These are phyloP conservation scores for Aramus guarauna DNA, from an alignment of 2,113 vertebrate species.

Conservation along the genomic window DNA sequence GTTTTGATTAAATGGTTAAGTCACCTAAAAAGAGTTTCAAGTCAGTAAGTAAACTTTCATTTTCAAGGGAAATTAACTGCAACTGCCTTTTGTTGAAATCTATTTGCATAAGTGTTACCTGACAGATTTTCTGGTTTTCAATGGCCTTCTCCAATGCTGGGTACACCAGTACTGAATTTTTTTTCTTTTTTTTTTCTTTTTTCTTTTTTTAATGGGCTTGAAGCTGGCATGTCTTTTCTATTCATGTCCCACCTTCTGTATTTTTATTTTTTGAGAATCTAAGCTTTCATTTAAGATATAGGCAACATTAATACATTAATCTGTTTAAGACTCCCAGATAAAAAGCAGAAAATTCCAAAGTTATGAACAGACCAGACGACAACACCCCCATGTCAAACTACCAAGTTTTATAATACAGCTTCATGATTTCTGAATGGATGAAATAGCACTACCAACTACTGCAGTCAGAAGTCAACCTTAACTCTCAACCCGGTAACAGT, in stretches of 20 bases:
- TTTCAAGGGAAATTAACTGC: background rate
- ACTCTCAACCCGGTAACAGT: background rate
- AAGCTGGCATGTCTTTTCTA: background rate
- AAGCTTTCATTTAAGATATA: background rate
- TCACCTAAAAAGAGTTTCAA: background rate
- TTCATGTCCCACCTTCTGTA: background rate
- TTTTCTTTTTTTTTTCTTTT: background rate
- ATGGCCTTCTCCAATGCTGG: background rate
- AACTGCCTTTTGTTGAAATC: background rate
- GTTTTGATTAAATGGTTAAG: background rate
- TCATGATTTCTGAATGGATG: background rate
- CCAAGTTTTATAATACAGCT: background rate
- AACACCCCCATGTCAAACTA: background rate
- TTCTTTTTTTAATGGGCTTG: background rate
- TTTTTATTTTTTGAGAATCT: background rate
- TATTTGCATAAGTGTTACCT: background rate
- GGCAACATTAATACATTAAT: background rate
- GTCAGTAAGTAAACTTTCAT: background rate
- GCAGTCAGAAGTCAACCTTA: background rate
- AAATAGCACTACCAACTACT: background rate
- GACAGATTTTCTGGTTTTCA: background rate
- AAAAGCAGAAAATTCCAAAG: background rate
- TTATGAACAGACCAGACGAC: background rate
- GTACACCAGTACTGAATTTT: background rate
- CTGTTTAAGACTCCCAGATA: background rate